Conservation (phyloP, 2,888 invertebrate species). For the Trissoscelio sp. region DNA sequence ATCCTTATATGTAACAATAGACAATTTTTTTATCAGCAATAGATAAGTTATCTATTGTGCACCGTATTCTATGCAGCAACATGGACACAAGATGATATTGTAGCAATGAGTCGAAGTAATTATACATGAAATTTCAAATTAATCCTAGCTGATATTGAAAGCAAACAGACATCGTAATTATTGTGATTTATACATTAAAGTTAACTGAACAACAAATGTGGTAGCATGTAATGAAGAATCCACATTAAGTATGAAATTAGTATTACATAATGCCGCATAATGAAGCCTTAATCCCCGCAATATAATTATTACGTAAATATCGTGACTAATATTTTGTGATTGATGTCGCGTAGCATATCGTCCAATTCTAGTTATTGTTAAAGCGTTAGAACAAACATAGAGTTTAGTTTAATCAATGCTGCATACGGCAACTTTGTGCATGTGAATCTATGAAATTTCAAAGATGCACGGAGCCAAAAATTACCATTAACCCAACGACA, state of each 20-base stretch:
- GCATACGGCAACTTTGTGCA: too few relatives aligned
- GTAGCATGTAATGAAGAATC: conserved; percentile 38
- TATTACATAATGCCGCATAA: conserved; percentile 45
- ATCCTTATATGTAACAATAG: conserved; percentile 66
- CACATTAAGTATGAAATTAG: conserved; percentile 28
- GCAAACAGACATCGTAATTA: conserved; percentile 22
- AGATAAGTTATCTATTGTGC: conserved; percentile 67
- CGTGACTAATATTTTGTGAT: conserved; percentile 31
- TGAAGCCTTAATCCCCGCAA: conserved; percentile 19
- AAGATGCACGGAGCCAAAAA: too few relatives aligned
- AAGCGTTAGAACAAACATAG: too few relatives aligned
- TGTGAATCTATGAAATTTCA: too few relatives aligned
- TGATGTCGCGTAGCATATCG: background rate
- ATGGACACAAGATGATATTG: background rate
- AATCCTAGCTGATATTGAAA: conserved; percentile 4
- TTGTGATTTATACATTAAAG: conserved; percentile 7
- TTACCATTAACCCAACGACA: too few relatives aligned
- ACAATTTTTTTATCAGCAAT: conserved; percentile 39
- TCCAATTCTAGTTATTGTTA: conserved; percentile 19
- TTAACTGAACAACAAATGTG: conserved; percentile 23
- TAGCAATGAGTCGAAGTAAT: conserved; percentile 3
- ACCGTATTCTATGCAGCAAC: background rate
- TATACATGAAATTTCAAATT: conserved; percentile 1
- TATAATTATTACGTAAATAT: conserved; percentile 54
- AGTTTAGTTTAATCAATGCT: too few relatives aligned